Percentiles rank a stretch among this genome's conserved stretches.
Evolutionary conservation across 2,888 invertebrate species (phyloP).

Genomic region (Isoperla grammatica): DNA sequence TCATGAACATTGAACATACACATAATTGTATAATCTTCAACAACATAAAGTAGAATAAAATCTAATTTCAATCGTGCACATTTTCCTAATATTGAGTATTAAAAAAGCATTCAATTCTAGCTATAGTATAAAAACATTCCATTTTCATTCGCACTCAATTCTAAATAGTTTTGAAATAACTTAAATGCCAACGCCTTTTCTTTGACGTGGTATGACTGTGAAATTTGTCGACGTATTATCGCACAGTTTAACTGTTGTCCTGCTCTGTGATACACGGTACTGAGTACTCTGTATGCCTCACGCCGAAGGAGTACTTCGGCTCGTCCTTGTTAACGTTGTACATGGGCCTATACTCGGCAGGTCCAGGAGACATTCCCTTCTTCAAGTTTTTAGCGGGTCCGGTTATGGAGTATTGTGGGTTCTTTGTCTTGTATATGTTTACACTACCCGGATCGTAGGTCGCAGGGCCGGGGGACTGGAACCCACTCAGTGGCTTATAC

Average conservation of each 20-base stretch:
- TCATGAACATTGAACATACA: too few species aligned
- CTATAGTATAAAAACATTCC: too few species aligned
- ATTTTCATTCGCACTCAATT: too few species aligned
- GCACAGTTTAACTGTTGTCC: conserved; percentile 39
- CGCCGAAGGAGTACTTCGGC: conserved; percentile 55
- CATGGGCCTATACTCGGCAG: conserved; percentile 50
- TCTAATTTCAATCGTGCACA: too few species aligned
- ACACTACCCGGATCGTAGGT: conserved; percentile 38
- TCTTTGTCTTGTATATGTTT: conserved; percentile 38
- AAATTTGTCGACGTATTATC: too few species aligned
- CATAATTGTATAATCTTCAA: too few species aligned
- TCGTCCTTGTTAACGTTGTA: conserved; percentile 40
- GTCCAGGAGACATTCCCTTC: conserved; percentile 47
- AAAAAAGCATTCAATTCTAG: too few species aligned
- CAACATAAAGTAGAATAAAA: too few species aligned
- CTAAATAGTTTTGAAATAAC: too few species aligned
- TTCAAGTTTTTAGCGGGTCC: conserved; percentile 20
- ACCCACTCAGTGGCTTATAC: conserved; percentile 18
- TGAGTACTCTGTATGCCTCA: conserved; percentile 47
- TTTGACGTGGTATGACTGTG: too few species aligned
- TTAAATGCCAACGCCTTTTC: too few species aligned
- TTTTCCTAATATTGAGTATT: too few species aligned
- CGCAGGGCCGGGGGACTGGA: conserved; percentile 46
- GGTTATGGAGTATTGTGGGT: conserved; percentile 39
- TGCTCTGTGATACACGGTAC: conserved; percentile 54